Evolutionary conservation across 2,797 vertebrate genomes (phyloP).

Genomic region (Gadopsis marmoratus): DNA sequence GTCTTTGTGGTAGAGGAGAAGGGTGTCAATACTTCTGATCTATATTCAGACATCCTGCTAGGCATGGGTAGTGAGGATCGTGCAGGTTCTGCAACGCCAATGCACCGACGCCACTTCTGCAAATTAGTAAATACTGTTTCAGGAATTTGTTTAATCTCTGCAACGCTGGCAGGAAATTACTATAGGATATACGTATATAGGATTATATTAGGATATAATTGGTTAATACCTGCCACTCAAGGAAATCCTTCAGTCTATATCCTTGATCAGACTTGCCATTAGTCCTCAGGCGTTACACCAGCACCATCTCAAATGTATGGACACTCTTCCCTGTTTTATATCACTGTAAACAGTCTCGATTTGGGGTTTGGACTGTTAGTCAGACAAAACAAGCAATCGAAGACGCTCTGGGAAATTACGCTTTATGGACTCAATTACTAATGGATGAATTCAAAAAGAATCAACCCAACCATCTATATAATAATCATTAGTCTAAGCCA

Average conservation of each 20-base stretch:
- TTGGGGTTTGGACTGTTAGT: neutral
- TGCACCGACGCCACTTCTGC: constrained; percentile 13
- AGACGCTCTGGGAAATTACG: neutral
- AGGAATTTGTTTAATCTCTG: constrained; percentile 1
- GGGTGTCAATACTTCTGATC: constrained; percentile 63
- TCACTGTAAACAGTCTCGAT: neutral
- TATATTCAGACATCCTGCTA: constrained; percentile 62
- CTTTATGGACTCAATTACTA: neutral
- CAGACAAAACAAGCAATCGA: neutral
- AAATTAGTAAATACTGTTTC: constrained; percentile 26
- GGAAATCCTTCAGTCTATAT: neutral
- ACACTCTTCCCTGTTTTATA: no score
- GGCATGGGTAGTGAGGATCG: constrained; percentile 5
- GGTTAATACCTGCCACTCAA: neutral
- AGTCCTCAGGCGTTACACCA: neutral
- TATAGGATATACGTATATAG: neutral
- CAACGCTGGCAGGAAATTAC: neutral
- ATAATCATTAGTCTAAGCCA: neutral
- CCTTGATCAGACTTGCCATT: neutral
- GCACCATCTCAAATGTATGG: no score
- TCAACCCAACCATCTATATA: neutral
- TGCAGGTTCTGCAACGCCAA: constrained; percentile 20
- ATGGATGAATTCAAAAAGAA: neutral
- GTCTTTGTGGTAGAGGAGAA: constrained; percentile 50
- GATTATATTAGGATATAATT: neutral